Conservation (phyloP, 2,113 vertebrate species). For the Scomber colias region DNA sequence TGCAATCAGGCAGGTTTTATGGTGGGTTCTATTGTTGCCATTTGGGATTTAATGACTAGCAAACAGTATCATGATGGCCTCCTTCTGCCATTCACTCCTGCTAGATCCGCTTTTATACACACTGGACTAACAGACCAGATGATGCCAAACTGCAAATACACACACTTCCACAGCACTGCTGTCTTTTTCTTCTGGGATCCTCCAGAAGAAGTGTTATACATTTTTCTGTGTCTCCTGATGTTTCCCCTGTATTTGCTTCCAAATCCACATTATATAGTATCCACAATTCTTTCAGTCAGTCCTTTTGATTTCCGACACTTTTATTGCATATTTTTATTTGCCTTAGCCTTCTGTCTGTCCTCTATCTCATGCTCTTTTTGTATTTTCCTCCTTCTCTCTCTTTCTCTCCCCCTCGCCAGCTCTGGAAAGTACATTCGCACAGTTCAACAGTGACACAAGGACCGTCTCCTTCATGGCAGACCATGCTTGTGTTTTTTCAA, state of each 20-base stretch:
- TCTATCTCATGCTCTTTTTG: slow-evolving; percentile 61
- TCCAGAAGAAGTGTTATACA: slow-evolving; percentile 3
- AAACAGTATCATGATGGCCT: slow-evolving; percentile 54
- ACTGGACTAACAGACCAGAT: slow-evolving; percentile 42
- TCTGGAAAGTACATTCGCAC: slow-evolving; percentile 87
- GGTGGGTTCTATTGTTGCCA: slow-evolving; percentile 59
- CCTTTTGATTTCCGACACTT: slow-evolving; percentile 53
- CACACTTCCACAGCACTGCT: slow-evolving; percentile 3
- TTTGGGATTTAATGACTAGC: slow-evolving; percentile 61
- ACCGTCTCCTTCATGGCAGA: slow-evolving; percentile 84
- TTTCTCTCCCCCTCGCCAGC: slow-evolving; percentile 68
- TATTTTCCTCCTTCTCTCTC: slow-evolving; percentile 62
- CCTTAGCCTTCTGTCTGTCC: slow-evolving; percentile 55
- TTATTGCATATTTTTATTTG: slow-evolving; percentile 53
- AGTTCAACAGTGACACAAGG: slow-evolving; percentile 83
- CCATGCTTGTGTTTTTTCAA: slow-evolving; percentile 87
- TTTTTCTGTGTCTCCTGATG: slow-evolving; percentile 8
- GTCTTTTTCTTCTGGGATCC: slow-evolving; percentile 3
- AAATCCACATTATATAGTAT: background rate
- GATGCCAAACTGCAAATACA: slow-evolving; percentile 30
- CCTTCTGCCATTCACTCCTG: slow-evolving; percentile 27
- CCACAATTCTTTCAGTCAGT: slow-evolving; percentile 48
- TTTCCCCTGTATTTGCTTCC: slow-evolving; percentile 18
- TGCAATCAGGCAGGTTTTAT: slow-evolving; percentile 68
- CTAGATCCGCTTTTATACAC: slow-evolving; percentile 45